These are phyloP conservation scores for Coracopsis vasa DNA, from an alignment of 2,113 vertebrate genomes.

Conservation along the genomic window DNA sequence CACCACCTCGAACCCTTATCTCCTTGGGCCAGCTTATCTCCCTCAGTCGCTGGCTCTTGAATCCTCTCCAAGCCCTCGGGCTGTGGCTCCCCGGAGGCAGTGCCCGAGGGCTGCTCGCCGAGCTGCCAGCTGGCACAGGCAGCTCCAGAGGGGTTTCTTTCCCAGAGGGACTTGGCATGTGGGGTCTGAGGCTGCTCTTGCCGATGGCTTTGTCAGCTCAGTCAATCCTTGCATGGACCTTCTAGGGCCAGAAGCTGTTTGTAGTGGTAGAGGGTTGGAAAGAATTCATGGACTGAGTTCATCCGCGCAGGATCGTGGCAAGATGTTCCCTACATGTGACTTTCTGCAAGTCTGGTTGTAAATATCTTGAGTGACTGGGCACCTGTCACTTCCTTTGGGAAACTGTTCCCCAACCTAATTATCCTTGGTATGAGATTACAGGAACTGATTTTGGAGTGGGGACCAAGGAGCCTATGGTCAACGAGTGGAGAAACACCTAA, in stretches of 20 bases:
- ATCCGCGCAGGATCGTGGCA: not conserved
- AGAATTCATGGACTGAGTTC: not conserved
- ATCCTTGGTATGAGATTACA: constrained; percentile 18
- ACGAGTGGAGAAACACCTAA: not conserved
- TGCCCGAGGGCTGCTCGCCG: constrained; percentile 5
- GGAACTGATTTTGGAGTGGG: constrained; percentile 12
- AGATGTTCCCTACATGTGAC: constrained; percentile 32
- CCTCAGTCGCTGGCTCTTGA: constrained; percentile 11
- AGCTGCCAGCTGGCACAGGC: constrained; percentile 26
- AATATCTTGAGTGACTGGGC: constrained; percentile 50
- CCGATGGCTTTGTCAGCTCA: not conserved
- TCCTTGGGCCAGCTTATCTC: constrained; percentile 34
- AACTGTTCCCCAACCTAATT: not conserved
- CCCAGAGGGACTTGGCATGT: not conserved
- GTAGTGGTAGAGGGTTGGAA: not conserved
- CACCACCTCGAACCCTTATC: constrained; percentile 56
- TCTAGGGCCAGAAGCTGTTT: not conserved
- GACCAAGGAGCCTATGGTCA: not conserved
- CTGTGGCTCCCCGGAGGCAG: constrained; percentile 17
- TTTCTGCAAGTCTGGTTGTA: constrained; percentile 18
- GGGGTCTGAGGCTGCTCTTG: constrained; percentile 11
- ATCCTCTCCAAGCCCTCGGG: constrained; percentile 19
- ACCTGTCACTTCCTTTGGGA: constrained; percentile 57
- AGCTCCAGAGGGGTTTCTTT: not conserved
- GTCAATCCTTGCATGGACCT: not conserved